These are phyloP conservation scores for Pogonocichla stellata DNA, from an alignment of 2,113 vertebrate genomes.

Conservation along the genomic window DNA sequence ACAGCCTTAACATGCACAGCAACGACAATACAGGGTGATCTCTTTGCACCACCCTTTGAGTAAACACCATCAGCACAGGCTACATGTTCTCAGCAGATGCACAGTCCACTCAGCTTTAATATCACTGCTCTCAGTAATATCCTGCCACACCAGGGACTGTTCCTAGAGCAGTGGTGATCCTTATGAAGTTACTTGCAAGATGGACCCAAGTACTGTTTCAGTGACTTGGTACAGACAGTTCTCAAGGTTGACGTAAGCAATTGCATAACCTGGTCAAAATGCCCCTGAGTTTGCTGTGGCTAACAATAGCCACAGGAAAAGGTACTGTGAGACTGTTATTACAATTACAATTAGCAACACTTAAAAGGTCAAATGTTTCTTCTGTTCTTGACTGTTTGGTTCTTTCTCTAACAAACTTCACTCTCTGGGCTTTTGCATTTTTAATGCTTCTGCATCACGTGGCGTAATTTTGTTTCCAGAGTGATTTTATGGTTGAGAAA, in stretches of 20 bases:
- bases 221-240: background rate
- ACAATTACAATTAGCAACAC: background rate
- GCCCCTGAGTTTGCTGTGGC: background rate
- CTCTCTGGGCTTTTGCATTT: background rate
- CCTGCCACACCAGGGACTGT: background rate
- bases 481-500: background rate
- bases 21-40: background rate
- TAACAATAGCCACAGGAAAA: constrained; percentile 35
- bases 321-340: background rate
- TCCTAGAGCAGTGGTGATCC: background rate
- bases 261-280: background rate
- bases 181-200: background rate
- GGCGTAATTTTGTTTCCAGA: background rate
- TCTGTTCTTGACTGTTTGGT: background rate
- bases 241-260: background rate
- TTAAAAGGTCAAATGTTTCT: constrained; percentile 8
- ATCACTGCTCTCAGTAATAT: background rate
- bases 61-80: background rate
- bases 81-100: background rate
- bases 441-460: background rate
- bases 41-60: background rate
- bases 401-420: background rate
- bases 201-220: background rate
- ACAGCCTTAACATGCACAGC: background rate
- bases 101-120: background rate